A percentile compares a stretch with the other conserved stretches of the same genome.
Evolutionary conservation across 2,113 vertebrate species (phyloP).

Genomic region (Neolamprologus caudopunctatus): DNA sequence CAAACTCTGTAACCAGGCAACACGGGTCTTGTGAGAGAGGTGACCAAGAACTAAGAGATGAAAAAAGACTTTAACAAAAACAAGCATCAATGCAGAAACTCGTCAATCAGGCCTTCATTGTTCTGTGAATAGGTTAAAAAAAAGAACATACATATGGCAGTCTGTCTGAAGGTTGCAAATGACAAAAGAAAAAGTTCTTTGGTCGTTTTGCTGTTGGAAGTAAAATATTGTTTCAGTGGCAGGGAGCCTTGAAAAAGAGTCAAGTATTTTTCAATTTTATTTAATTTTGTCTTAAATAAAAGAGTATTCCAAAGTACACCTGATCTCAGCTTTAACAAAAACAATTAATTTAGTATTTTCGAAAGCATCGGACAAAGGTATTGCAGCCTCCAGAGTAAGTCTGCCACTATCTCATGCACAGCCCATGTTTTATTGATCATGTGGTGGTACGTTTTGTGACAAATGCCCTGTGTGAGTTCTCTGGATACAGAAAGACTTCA

Average conservation of each 20-base stretch:
- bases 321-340: not conserved
- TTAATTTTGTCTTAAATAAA: not conserved
- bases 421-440: slow-evolving; percentile 27
- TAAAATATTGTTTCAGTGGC: not conserved
- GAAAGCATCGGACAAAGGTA: not conserved
- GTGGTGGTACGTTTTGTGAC: not conserved
- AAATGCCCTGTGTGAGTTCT: slow-evolving; percentile 1
- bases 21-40: not conserved
- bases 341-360: not conserved
- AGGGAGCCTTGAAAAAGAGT: not conserved
- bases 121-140: not conserved
- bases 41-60: not conserved
- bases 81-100: slow-evolving; percentile 1
- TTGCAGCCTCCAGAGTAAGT: not conserved
- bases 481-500: not conserved
- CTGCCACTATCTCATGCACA: not conserved
- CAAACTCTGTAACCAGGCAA: slow-evolving; percentile 39
- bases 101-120: slow-evolving; percentile 13
- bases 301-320: not conserved
- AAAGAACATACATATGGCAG: not conserved
- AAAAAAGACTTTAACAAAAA: not conserved
- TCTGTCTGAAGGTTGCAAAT: not conserved
- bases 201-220: not conserved
- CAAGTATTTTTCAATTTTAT: not conserved
- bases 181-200: not conserved